A percentile compares a stretch with the other conserved stretches of the same genome.
Evolutionary conservation across 1,140 invertebrate genomes (phyloP).

Genomic region (Tachypleus tridentatus): DNA sequence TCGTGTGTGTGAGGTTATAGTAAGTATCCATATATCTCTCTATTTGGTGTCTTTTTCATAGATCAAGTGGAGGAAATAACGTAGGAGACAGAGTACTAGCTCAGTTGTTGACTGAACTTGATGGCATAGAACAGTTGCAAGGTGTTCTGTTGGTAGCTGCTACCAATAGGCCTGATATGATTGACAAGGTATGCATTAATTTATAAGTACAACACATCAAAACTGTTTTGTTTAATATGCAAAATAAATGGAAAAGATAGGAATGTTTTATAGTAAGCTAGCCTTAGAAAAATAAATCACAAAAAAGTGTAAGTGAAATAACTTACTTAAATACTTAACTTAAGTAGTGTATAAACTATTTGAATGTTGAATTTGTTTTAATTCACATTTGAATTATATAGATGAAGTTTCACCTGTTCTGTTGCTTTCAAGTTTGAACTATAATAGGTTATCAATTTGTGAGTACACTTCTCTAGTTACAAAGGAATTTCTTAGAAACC

Average conservation of each 20-base stretch:
- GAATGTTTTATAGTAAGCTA: too few species aligned
- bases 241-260: too few species aligned
- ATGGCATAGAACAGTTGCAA: slow-evolving; percentile 69
- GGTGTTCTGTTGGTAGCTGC: slow-evolving; percentile 89
- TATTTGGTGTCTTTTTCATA: slow-evolving; percentile 14
- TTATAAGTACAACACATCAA: background rate
- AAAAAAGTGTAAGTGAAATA: too few species aligned
- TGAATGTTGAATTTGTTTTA: background rate
- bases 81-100: slow-evolving; percentile 58
- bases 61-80: slow-evolving; percentile 21
- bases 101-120: slow-evolving; percentile 76
- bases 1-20: too few species aligned
- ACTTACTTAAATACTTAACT: background rate
- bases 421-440: background rate
- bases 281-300: too few species aligned
- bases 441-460: background rate
- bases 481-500: background rate
- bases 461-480: background rate
- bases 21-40: background rate
- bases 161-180: slow-evolving; percentile 85
- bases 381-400: background rate
- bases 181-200: slow-evolving; percentile 53
- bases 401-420: background rate
- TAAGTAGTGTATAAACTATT: background rate
- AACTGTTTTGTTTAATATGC: too few species aligned